Conservation (phyloP, 2,113 vertebrate species). For the Bungarus multicinctus region DNA sequence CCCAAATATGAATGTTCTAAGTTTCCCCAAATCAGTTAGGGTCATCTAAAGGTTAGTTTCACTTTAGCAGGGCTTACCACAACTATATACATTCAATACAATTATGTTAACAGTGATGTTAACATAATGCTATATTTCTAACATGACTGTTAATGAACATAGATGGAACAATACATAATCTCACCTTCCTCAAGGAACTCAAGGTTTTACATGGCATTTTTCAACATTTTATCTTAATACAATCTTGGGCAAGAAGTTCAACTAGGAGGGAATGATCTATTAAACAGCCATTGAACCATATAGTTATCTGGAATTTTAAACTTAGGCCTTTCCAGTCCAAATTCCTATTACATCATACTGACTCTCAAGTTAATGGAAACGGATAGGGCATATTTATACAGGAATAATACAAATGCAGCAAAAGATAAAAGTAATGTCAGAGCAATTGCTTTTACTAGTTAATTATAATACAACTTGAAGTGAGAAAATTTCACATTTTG, state of each 20-base stretch:
- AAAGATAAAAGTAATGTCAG: neutral
- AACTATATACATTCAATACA: no score
- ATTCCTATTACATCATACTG: neutral
- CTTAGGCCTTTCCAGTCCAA: neutral
- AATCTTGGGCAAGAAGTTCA: neutral
- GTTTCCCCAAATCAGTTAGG: no score
- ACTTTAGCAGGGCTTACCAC: no score
- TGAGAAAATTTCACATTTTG: neutral
- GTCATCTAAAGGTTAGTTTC: no score
- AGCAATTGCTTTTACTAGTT: neutral
- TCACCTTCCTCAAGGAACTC: neutral
- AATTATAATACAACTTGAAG: neutral
- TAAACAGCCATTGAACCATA: neutral
- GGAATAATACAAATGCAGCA: neutral
- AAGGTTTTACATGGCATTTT: neutral
- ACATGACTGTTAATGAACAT: neutral
- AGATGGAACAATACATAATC: neutral
- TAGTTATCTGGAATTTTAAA: neutral
- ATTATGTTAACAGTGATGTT: neutral
- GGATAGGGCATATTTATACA: neutral
- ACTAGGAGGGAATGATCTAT: neutral
- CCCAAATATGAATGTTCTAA: no score
- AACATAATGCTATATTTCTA: neutral
- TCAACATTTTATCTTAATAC: neutral
- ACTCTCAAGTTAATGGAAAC: neutral